Evolutionary conservation across 2,113 vertebrate species (phyloP).

Genomic region (Geothlypis trichas): DNA sequence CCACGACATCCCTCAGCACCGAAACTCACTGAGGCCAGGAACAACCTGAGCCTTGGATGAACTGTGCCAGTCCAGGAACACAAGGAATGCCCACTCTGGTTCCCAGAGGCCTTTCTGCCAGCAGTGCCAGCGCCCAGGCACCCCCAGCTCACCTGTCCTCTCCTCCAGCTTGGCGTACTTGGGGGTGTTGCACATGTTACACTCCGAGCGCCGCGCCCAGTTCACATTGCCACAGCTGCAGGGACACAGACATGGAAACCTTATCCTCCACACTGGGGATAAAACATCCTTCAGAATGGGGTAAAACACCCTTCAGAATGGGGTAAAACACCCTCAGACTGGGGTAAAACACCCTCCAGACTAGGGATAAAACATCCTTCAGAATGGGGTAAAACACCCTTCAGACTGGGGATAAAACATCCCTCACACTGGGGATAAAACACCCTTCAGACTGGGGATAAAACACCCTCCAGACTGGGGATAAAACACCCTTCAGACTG

Average conservation of each 20-base stretch:
- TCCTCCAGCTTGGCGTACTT: slow-evolving; percentile 98
- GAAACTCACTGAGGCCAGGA: fast-evolving
- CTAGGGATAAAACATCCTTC: no score
- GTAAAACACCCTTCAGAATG: no score
- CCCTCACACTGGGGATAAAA: no score
- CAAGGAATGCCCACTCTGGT: fast-evolving
- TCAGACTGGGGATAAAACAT: no score
- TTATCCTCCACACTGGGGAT: not conserved
- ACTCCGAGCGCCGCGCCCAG: slow-evolving; percentile 96
- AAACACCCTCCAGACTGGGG: no score
- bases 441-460: no score
- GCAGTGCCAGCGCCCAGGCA: not conserved
- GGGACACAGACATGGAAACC: fast-evolving
- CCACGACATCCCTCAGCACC: not conserved
- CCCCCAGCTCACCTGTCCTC: slow-evolving; percentile 83
- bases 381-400: no score
- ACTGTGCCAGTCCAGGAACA: no score
- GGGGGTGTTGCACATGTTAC: slow-evolving; percentile 99
- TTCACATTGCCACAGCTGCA: slow-evolving; percentile 96
- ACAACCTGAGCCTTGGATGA: fast-evolving
- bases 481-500: no score
- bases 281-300: not conserved
- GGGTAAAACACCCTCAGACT: no score
- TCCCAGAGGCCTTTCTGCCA: no score
- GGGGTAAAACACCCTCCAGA: no score